Base-by-base conservation (phyloP, 2,888 invertebrate genomes). In the Eupelmus urozonus region DNA sequence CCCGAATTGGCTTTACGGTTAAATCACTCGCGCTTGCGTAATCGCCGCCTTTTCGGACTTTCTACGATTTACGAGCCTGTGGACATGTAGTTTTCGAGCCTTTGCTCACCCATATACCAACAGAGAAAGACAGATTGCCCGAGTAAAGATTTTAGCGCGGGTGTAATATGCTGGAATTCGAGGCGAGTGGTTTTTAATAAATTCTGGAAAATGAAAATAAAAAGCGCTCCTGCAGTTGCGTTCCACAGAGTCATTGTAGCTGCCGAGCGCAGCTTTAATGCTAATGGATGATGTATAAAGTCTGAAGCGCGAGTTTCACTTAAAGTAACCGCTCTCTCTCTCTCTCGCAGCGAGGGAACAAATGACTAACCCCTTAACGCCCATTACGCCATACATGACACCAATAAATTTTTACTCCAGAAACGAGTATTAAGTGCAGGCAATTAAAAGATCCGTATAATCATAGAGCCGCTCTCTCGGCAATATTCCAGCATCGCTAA, bases 241-340 rank as follows among this genome's bases (percentile, higher is more conserved):
- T 34, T 9, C 3, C 34, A 45, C 45, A 45, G 2, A 45, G 45
- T 45, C 45, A 13, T 45, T 45, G 4, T 13, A 45, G 13, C 2
- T n/a, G n/a, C n/a, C 9, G 13, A 45, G 16, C 16, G 45, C 3
- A 9, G 53, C 18, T 66, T 65, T 66, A 51, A 66, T 51, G 51
- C 11, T 51, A 66, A 66, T 51, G 66, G 66, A 67, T 40, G 53
- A 40, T 34, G 13, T 49, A 49, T n/a, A 67, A 66, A 66, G 66
- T 66, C 53, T 66, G 20, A 53, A 67, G 66, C 53, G 66, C 53
- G 66, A 67, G 66, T 67, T 53, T 67, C 53, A 16, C 66, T 53
- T 16, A 53, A 67, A 67, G 59, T 49, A 11, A 9, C 13, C n/a
- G n/a, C n/a, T n/a, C n/a, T n/a, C n/a, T n/a, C n/a, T n/a, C n/a